Evolutionary conservation across 2,113 vertebrate species (phyloP).

Genomic region (Oryzias woworae): DNA sequence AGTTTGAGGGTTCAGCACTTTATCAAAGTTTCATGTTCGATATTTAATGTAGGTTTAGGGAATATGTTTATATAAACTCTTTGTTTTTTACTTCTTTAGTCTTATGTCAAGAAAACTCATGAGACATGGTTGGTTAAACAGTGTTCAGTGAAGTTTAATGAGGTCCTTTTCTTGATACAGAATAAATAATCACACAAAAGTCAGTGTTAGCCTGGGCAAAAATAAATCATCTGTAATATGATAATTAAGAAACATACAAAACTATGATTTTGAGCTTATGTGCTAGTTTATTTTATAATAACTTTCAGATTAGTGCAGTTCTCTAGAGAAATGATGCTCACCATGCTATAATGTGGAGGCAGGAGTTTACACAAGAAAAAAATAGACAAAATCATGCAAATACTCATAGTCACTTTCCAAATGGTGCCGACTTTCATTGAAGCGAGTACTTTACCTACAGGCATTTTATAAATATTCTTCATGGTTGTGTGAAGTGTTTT

Average conservation of each 20-base stretch:
- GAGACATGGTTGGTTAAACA: background rate
- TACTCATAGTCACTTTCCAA: constrained; percentile 39
- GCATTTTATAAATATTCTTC: constrained; percentile 37
- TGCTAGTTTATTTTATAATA: constrained; percentile 3
- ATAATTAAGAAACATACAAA: background rate
- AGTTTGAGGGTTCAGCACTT: background rate
- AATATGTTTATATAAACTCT: background rate
- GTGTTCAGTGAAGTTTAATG: background rate
- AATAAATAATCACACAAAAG: background rate
- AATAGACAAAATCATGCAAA: constrained; percentile 35
- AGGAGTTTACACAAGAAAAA: constrained; percentile 23
- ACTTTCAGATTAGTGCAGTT: constrained; percentile 5
- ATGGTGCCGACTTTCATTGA: constrained; percentile 22
- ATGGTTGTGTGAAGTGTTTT: constrained; percentile 42
- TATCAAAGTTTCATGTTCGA: background rate
- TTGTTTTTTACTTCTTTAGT: background rate
- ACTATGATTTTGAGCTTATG: background rate
- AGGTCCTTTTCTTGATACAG: background rate
- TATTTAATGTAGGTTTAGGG: background rate
- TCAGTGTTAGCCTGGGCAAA: background rate
- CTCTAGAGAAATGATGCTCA: constrained; percentile 21
- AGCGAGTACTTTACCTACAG: constrained; percentile 6
- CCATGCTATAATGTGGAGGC: constrained; percentile 19
- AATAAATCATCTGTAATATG: background rate
- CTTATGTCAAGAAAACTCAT: background rate